These are phyloP conservation scores for Ptilodon capucinus DNA, from an alignment of 2,888 invertebrate genomes.

Conservation along the genomic window DNA sequence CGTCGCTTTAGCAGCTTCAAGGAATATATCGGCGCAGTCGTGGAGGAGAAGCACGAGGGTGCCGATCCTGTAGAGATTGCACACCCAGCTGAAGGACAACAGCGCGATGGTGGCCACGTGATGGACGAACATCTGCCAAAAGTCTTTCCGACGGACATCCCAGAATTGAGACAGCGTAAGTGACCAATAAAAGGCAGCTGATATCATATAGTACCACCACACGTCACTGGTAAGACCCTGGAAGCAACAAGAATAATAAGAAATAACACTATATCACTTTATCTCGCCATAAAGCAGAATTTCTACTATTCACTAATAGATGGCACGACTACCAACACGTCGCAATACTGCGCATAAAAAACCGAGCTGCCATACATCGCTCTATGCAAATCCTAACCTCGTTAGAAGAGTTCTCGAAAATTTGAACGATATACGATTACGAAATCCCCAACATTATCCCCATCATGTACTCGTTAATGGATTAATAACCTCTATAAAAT, in stretches of 20 bases:
- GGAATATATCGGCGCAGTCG: slow-evolving; percentile 94
- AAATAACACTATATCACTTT: too few species aligned
- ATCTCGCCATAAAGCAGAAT: too few species aligned
- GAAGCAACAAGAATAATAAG: slow-evolving; percentile 20
- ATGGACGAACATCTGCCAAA: slow-evolving; percentile 99
- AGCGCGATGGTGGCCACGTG: slow-evolving; percentile 96
- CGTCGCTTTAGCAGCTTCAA: slow-evolving; percentile 96
- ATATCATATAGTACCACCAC: slow-evolving; percentile 99
- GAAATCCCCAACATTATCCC: too few species aligned
- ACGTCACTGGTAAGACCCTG: slow-evolving; percentile 91
- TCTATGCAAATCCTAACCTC: too few species aligned
- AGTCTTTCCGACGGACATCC: slow-evolving; percentile 96
- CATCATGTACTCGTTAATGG: too few species aligned
- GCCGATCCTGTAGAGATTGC: slow-evolving; percentile 96
- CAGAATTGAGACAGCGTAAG: slow-evolving; percentile 95
- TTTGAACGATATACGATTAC: too few species aligned
- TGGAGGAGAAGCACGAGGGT: slow-evolving; percentile 93
- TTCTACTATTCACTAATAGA: too few species aligned
- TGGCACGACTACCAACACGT: too few species aligned
- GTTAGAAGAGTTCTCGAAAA: too few species aligned
- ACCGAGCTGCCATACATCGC: too few species aligned
- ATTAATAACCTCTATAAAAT: too few species aligned
- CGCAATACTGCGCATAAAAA: too few species aligned
- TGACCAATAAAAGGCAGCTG: slow-evolving; percentile 97
- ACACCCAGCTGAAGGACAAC: slow-evolving; percentile 96